phyloP scores from a whole-genome alignment of 2,888 invertebrate species.

The Selenia dentaria region DNA sequence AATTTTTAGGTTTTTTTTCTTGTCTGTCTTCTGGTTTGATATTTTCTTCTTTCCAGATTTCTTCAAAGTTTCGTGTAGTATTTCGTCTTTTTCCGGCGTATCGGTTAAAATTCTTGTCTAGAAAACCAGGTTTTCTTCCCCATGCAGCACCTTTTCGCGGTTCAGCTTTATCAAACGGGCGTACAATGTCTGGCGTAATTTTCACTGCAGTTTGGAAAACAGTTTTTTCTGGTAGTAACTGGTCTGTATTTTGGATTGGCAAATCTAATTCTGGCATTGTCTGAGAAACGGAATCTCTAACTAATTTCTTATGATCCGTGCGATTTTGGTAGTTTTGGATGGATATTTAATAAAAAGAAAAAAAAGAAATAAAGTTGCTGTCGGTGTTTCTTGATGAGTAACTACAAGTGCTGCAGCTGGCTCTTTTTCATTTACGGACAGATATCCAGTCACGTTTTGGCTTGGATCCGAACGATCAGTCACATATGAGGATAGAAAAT shows the following conservation, averaged over 20 bases:
- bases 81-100: no score
- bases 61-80: no score
- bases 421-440: background rate
- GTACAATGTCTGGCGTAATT: background rate
- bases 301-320: background rate
- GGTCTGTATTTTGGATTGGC: background rate
- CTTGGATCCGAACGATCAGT: slow-evolving; percentile 22
- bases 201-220: background rate
- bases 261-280: background rate
- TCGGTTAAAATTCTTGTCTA: no score
- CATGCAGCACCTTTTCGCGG: background rate
- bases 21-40: no score
- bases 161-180: background rate
- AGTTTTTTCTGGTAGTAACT: background rate
- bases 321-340: background rate
- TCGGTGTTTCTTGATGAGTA: background rate
- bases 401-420: background rate
- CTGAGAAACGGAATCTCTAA: background rate
- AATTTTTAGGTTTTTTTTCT: no score
- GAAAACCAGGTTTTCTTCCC: no score
- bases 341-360: background rate
- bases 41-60: no score
- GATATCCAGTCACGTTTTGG: slow-evolving; percentile 9
- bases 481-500: slow-evolving; percentile 17
- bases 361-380: background rate